Evolutionary conservation across 2,797 vertebrate genomes (phyloP), one percentile per base, ranked within the genome.

Genomic region (Lacerta bilineata): DNA sequence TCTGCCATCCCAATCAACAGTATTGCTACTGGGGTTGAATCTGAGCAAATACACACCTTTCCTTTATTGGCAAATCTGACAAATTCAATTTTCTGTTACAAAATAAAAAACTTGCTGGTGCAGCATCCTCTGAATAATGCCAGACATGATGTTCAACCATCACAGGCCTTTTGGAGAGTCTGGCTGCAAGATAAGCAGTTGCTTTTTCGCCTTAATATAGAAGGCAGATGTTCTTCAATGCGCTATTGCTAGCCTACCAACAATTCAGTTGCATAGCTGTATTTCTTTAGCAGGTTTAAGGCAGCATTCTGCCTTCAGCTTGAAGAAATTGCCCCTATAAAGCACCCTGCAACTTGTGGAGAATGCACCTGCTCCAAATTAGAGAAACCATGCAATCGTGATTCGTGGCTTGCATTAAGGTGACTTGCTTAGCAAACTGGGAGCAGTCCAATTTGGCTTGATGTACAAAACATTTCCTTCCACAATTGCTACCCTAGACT

Each of bases 51-150:
- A 39, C 29, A 0, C 27, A 17, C 29, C 9, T 81, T 93, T 86
- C 80, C 89, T n/a, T 59, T 93, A 90, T 83, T 41, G 9, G 33
- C 59, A 86, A 88, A 81, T 76, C 43, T 80, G 87, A 29, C 55
- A 90, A 93, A 88, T 88, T 81, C 17, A 76, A 84, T 74, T 87
- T 92, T 8, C 4, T 20, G 78, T 91, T 78, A 74, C 88, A 1
- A 41, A 86, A 81, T 84, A 64, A 91, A 91, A 91, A 69, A 10
- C 1, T 46, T 89, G 41, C 39, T 89, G 11, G 59, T 83, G 25
- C 13, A 91, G 25, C 23, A 72, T 6, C 69, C 3, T 64, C 0
- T 89, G 50, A 87, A 46, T 92, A 93, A 83, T 76, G 9, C 5
- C 10, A 5, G 66, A 55, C 43, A 2, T 18, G 39, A 72, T 50